These are phyloP conservation scores for Bombus impatiens DNA, from an alignment of 1,140 invertebrate genomes.

Conservation along the genomic window DNA sequence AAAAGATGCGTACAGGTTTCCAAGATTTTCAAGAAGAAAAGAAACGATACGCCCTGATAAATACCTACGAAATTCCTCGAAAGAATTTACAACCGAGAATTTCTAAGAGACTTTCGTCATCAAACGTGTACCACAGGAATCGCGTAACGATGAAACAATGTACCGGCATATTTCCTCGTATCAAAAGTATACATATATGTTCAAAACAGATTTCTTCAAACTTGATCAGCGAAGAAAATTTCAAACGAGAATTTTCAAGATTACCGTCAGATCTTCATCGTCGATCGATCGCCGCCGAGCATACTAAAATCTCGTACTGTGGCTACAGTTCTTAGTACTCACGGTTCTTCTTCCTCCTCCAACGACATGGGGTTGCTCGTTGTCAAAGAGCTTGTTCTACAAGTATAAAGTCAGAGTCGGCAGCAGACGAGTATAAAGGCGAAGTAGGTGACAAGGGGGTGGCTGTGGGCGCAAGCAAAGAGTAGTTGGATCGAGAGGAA, in stretches of 20 bases:
- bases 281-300: not conserved
- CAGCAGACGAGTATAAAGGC: not conserved
- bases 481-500: slow-evolving; percentile 35
- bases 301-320: not conserved
- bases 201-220: not conserved
- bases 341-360: not conserved
- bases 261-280: too few relatives aligned
- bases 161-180: not conserved
- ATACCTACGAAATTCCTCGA: not conserved
- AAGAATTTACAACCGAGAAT: not conserved
- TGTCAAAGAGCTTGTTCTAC: slow-evolving; percentile 60
- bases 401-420: slow-evolving; percentile 41
- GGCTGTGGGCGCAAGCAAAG: not conserved
- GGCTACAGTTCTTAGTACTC: not conserved
- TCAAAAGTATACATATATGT: not conserved
- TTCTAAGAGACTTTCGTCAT: not conserved
- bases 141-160: not conserved
- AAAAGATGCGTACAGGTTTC: not conserved
- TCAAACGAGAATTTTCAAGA: not conserved
- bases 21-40: not conserved
- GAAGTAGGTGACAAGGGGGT: slow-evolving; percentile 46
- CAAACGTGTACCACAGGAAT: not conserved
- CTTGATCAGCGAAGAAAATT: not conserved
- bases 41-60: too few relatives aligned
- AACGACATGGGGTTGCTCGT: not conserved